These are phyloP conservation scores for Oceanodroma leucorhoa DNA, from an alignment of 2,797 vertebrate species.

Conservation along the genomic window DNA sequence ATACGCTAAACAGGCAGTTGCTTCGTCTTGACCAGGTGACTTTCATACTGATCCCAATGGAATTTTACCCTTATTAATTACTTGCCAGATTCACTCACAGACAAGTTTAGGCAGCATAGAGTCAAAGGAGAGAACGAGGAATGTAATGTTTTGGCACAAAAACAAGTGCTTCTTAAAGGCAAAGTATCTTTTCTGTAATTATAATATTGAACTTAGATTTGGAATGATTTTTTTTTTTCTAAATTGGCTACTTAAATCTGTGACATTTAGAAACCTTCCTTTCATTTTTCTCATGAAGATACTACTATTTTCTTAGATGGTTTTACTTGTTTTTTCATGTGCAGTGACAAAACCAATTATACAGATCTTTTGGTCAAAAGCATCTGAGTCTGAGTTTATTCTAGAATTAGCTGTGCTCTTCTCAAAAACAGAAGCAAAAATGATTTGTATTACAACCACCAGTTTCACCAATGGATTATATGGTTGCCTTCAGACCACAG, in stretches of 20 bases:
- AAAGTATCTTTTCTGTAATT: background rate
- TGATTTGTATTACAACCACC: constrained; percentile 30
- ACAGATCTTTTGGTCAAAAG: background rate
- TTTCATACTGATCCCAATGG: background rate
- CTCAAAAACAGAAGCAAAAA: constrained; percentile 43
- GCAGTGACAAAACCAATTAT: background rate
- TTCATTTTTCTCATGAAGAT: background rate
- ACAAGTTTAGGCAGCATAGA: constrained; percentile 35
- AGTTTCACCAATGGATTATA: constrained; percentile 36
- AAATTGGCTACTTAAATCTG: background rate
- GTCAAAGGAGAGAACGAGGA: background rate
- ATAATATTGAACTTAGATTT: background rate
- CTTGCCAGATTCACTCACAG: constrained; percentile 13
- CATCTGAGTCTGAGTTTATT: constrained; percentile 35
- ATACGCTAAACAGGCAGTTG: background rate
- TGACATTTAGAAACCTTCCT: background rate
- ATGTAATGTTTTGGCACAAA: background rate
- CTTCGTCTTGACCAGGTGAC: background rate
- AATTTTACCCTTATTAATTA: constrained; percentile 29
- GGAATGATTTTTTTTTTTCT: background rate
- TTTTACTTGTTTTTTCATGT: background rate
- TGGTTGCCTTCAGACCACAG: constrained; percentile 48
- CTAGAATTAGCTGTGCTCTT: background rate
- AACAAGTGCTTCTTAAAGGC: constrained; percentile 6
- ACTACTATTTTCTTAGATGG: background rate